Percentiles rank a stretch among this genome's conserved stretches.
Conservation (phyloP, 2,113 vertebrate genomes). For the Fregata magnificens region DNA sequence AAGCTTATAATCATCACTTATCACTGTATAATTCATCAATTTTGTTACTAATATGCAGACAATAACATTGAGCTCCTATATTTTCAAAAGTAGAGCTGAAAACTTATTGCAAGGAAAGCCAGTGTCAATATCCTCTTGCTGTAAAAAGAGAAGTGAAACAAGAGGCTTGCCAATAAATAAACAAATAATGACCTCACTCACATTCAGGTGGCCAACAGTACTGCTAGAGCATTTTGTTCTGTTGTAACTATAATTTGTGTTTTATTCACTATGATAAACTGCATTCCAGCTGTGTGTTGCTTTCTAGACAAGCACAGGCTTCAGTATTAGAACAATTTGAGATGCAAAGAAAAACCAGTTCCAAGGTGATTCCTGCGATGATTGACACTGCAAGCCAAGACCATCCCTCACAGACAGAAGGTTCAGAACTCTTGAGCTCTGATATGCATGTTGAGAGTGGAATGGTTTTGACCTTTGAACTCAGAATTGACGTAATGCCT, state of each 20-base stretch:
- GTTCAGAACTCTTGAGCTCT: not conserved
- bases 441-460: not conserved
- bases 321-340: not conserved
- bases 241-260: not conserved
- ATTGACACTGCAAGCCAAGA: not conserved
- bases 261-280: not conserved
- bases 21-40: not conserved
- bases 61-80: not conserved
- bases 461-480: not conserved
- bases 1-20: not conserved
- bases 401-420: fast-evolving
- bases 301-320: not conserved
- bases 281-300: not conserved
- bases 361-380: not conserved
- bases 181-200: not conserved
- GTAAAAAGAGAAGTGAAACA: not conserved
- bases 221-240: not conserved
- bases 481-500: not conserved
- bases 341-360: not conserved
- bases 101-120: not conserved
- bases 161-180: not conserved
- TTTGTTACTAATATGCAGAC: not conserved
- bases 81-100: not conserved
- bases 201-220: not conserved
- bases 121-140: not conserved